Evolutionary conservation across 2,888 invertebrate species (phyloP).

Genomic region (Euclidia mi): DNA sequence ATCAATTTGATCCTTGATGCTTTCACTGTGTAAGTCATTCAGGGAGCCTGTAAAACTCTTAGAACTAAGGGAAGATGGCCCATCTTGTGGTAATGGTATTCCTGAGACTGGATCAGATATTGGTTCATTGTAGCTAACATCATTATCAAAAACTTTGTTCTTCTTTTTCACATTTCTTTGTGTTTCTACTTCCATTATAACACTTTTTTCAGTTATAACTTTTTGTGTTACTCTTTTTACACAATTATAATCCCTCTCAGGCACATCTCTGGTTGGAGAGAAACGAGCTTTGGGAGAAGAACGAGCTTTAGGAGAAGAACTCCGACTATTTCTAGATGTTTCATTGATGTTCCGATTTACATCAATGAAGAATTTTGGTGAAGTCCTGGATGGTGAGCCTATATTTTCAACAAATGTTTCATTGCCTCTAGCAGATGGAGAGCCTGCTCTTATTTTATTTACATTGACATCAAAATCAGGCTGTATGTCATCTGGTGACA

Average conservation of each 20-base stretch:
- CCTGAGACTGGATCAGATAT: constrained; percentile 58
- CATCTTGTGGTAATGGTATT: constrained; percentile 63
- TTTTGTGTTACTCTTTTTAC: constrained; percentile 42
- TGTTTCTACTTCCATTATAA: constrained; percentile 51
- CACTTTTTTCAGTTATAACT: constrained; percentile 57
- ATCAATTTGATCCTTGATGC: constrained; percentile 62
- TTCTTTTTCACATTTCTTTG: constrained; percentile 25
- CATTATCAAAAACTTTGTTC: constrained; percentile 27
- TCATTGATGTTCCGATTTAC: constrained; percentile 74
- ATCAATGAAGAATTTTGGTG: constrained; percentile 74
- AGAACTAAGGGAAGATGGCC: constrained; percentile 72
- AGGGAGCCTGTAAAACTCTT: constrained; percentile 87
- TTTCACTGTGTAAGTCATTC: constrained; percentile 78
- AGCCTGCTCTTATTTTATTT: too few relatives aligned
- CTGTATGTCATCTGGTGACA: constrained; percentile 53
- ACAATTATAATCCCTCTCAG: constrained; percentile 77
- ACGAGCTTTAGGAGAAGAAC: constrained; percentile 35
- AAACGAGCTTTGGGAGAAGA: constrained; percentile 34
- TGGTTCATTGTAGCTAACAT: constrained; percentile 59
- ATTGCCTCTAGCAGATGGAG: too few relatives aligned
- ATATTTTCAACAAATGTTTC: neutral
- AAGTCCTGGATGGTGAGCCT: constrained; percentile 11
- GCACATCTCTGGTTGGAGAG: constrained; percentile 66
- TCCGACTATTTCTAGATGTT: constrained; percentile 55
- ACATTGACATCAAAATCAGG: constrained; percentile 9